Evolutionary conservation across 2,113 vertebrate species (phyloP).

Genomic region (Petrocephalus zakoni): DNA sequence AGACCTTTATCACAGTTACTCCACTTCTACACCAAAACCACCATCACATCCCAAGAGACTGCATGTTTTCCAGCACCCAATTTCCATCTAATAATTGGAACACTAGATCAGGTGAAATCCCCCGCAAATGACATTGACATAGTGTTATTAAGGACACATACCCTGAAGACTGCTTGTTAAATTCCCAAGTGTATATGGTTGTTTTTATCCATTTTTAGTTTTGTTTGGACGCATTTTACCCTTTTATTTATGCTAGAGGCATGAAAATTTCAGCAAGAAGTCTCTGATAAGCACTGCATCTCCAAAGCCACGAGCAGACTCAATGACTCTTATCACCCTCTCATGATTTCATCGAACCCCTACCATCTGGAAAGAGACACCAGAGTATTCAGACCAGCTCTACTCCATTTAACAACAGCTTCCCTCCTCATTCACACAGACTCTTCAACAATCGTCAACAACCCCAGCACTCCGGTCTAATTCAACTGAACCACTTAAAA

Average conservation of each 20-base stretch:
- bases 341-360: not conserved
- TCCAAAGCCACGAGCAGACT: not conserved
- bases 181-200: not conserved
- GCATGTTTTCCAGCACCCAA: not conserved
- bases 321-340: not conserved
- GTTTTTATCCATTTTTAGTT: not conserved
- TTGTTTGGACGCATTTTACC: not conserved
- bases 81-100: not conserved
- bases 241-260: not conserved
- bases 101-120: not conserved
- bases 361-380: not conserved
- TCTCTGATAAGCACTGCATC: not conserved
- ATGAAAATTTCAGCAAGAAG: not conserved
- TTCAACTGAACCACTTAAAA: not conserved
- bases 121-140: not conserved
- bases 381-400: not conserved
- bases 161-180: not conserved
- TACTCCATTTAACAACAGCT: not conserved
- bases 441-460: not conserved
- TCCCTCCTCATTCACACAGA: not conserved
- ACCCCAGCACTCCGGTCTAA: not conserved
- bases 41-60: not conserved
- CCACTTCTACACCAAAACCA: not conserved
- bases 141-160: not conserved
- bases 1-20: not conserved